These are phyloP conservation scores for Campylomormyrus numenius DNA, from an alignment of 2,113 vertebrate species.

Conservation along the genomic window DNA sequence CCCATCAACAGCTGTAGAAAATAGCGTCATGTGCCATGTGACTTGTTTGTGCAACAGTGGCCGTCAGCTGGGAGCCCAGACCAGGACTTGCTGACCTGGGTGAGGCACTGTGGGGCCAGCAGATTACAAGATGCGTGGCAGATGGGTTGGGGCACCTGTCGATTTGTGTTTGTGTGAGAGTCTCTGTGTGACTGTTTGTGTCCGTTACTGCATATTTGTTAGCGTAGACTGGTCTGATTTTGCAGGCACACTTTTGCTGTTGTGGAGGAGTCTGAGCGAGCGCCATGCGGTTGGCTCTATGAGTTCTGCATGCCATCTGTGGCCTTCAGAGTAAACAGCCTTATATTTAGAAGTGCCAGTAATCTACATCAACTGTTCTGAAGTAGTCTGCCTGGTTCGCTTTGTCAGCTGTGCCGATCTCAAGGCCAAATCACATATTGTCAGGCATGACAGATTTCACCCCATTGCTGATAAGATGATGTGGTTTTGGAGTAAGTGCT, in stretches of 20 bases:
- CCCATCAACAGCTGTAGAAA: not conserved
- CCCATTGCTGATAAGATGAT: not conserved
- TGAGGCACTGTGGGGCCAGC: not conserved
- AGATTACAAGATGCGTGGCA: not conserved
- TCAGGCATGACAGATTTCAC: not conserved
- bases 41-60: not conserved
- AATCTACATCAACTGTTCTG: not conserved
- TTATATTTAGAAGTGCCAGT: not conserved
- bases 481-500: not conserved
- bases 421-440: not conserved
- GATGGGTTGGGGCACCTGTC: not conserved
- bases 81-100: not conserved
- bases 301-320: not conserved
- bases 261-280: not conserved
- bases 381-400: not conserved
- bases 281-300: not conserved
- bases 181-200: not conserved
- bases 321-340: not conserved
- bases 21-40: not conserved
- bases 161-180: not conserved
- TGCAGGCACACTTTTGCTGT: not conserved
- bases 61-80: not conserved
- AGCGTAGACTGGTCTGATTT: not conserved
- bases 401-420: not conserved
- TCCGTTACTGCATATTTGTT: not conserved